Conservation (phyloP, 2,888 invertebrate genomes). For the Bimastos eiseni region DNA sequence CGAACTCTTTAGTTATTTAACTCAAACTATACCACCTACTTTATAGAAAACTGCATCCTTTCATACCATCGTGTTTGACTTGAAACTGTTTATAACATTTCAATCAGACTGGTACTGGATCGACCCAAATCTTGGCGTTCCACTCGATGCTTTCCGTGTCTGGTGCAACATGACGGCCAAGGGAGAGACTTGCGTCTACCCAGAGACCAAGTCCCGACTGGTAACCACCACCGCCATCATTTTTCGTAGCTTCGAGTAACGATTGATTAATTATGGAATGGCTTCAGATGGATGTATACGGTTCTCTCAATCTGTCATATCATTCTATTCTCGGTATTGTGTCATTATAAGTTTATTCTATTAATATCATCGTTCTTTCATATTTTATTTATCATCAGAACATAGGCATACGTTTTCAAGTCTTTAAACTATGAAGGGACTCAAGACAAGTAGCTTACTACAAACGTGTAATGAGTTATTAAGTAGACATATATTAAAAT, state of each 20-base stretch:
- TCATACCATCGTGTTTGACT: not conserved
- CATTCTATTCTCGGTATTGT: not conserved
- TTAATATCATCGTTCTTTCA: too few species aligned
- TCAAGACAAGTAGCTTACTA: too few species aligned
- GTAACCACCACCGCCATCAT: constrained; percentile 22
- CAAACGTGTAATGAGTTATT: too few species aligned
- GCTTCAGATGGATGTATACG: not conserved
- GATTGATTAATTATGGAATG: not conserved
- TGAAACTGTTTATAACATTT: not conserved
- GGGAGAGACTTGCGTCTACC: constrained; percentile 80
- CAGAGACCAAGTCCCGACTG: constrained; percentile 56
- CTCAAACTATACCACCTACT: not conserved
- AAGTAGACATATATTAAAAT: too few species aligned
- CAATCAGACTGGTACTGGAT: constrained; percentile 83
- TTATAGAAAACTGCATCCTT: not conserved
- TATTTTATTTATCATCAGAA: too few species aligned
- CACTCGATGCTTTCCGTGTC: constrained; percentile 79
- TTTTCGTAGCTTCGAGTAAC: not conserved
- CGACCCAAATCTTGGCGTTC: constrained; percentile 83
- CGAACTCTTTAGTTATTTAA: not conserved
- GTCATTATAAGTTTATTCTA: too few species aligned
- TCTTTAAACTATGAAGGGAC: too few species aligned
- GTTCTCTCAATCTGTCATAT: not conserved
- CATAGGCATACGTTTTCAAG: too few species aligned
- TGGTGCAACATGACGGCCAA: constrained; percentile 77